A percentile compares a stretch with the other conserved stretches of the same genome.
Evolutionary conservation across 1,140 invertebrate genomes (phyloP).

Genomic region (Mesaphorura yosii): DNA sequence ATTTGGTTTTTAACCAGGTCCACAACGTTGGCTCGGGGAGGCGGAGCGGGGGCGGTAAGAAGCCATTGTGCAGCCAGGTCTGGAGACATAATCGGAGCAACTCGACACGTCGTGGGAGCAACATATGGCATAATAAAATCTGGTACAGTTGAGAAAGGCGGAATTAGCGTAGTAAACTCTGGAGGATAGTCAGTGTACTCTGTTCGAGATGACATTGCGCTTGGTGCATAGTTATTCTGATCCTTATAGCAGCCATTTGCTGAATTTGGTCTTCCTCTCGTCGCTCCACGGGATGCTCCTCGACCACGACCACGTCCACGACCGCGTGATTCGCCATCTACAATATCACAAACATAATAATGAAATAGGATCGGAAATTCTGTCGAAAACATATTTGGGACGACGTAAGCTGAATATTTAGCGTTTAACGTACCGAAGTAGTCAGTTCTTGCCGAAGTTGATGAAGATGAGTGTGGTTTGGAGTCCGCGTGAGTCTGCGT

Average conservation of each 20-base stretch:
- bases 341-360: not conserved
- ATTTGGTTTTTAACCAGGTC: slow-evolving; percentile 19
- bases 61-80: no score
- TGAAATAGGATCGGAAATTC: not conserved
- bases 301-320: not conserved
- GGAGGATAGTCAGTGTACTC: slow-evolving; percentile 17
- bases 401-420: no score
- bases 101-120: not conserved
- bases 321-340: not conserved
- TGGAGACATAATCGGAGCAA: not conserved
- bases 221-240: not conserved
- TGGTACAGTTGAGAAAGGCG: not conserved
- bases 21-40: not conserved
- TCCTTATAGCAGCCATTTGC: not conserved
- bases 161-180: slow-evolving; percentile 12
- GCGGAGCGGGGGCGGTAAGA: no score
- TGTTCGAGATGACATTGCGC: not conserved
- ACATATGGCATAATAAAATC: slow-evolving; percentile 21
- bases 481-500: no score
- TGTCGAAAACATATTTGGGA: not conserved
- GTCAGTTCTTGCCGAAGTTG: no score
- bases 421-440: no score
- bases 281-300: not conserved
- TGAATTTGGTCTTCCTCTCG: not conserved
- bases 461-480: no score